Conservation (phyloP, 2,888 invertebrate species). For the Mesorhabditis belari region DNA sequence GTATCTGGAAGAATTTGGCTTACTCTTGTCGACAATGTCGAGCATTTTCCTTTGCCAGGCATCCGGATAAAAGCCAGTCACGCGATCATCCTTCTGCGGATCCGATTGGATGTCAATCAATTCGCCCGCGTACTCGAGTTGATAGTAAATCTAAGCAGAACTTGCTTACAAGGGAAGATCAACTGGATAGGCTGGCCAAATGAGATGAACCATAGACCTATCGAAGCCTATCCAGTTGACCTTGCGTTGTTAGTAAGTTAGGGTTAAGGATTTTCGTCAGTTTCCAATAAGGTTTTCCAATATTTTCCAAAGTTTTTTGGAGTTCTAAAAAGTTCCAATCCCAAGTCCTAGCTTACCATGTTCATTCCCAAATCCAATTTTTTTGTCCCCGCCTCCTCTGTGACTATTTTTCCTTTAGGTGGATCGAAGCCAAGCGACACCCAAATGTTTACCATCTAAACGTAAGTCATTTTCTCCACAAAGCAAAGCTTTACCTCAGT, state of each 20-base stretch:
- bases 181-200: too few relatives aligned
- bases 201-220: too few relatives aligned
- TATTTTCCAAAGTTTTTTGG: too few relatives aligned
- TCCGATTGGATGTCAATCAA: conserved; percentile 49
- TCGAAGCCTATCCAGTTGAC: too few relatives aligned
- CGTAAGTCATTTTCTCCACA: not conserved
- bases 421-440: conserved; percentile 44
- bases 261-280: too few relatives aligned
- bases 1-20: not conserved
- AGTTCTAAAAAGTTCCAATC: too few relatives aligned
- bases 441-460: conserved; percentile 43
- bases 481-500: conserved; percentile 9
- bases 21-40: conserved; percentile 49
- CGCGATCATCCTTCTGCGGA: conserved; percentile 37
- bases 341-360: too few relatives aligned
- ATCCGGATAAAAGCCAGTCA: conserved; percentile 53
- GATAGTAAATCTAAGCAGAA: conserved; percentile 20
- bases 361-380: conserved; percentile 44
- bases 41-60: conserved; percentile 54
- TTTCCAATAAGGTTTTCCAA: too few relatives aligned
- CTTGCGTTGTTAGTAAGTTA: too few relatives aligned
- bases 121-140: conserved; percentile 44
- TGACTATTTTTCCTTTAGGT: conserved; percentile 28
- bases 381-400: conserved; percentile 30
- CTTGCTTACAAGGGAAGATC: too few relatives aligned